Base-by-base conservation (phyloP, 2,888 invertebrate genomes). In the Latrodectus hesperus region DNA sequence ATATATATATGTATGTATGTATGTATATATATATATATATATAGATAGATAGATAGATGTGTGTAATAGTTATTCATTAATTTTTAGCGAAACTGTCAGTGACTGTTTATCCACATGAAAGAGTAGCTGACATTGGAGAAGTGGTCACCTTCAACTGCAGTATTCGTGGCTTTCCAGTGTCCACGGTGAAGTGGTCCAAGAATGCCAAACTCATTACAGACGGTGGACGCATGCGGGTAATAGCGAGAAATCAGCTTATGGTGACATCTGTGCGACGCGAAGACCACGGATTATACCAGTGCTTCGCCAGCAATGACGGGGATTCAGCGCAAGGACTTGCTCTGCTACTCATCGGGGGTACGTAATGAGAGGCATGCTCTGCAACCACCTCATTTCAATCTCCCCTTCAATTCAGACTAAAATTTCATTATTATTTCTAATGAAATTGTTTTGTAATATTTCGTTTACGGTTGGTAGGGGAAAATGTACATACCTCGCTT, bases 241-340 rank as follows among this genome's bases (percentile, higher is more conserved):
- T 88, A 16, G 72, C 73, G n/a, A 77, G 72, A 17, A 85, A 88
- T 70, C 88, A 85, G 76, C 85, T 88, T 49, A 52, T 85, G 71
- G 75, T 88, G 64, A 85, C 81, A 9, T 81, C 84, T 11, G 78
- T 88, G 6, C 55, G 74, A 14, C 55, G 88, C 16, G 84, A 84
- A 22, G 88, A 88, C 51, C 77, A 80, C 5, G 88, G 88, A 12
- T 60, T 88, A 9, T 88, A 88, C 17, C 88, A 88, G 26, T 88
- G 88, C 22, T 85, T 85, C 26, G 84, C 79, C 52, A 67, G 65
- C 53, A 88, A 85, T 65, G 88, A 88, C 16, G 70, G 38, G 12
- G 88, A 88, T 17, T 85, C 82, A 0, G 81, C 85, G 0, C 88
- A 88, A 76, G 88, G 84, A 17, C 38, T 76, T 6, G 88, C 85